Conservation (phyloP, 2,113 vertebrate species). For the Stomatorhinus ivindoensis region DNA sequence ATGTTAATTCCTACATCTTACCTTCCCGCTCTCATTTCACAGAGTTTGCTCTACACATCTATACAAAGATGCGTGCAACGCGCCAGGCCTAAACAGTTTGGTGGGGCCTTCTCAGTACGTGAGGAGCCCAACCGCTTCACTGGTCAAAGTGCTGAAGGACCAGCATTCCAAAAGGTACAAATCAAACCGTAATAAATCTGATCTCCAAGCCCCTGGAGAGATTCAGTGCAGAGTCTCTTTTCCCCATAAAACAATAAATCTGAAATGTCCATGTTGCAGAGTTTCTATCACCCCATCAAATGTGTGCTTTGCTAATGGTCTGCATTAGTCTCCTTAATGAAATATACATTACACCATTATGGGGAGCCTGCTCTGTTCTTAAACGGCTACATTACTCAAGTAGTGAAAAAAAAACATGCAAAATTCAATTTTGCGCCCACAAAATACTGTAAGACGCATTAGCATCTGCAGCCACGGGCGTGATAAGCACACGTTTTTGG, state of each 20-base stretch:
- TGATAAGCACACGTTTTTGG: conserved; percentile 45
- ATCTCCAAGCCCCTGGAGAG: conserved; percentile 6
- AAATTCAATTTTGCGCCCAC: conserved; percentile 61
- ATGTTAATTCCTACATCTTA: neutral
- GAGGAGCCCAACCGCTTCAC: conserved; percentile 33
- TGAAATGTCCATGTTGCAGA: conserved; percentile 67
- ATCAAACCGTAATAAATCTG: conserved; percentile 43
- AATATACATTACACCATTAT: conserved; percentile 75
- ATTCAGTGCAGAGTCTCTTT: conserved; percentile 38
- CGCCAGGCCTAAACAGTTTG: neutral
- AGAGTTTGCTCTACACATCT: neutral
- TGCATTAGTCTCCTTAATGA: conserved; percentile 75
- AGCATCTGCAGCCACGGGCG: conserved; percentile 26
- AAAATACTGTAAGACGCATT: conserved; percentile 32
- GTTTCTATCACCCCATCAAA: conserved; percentile 46
- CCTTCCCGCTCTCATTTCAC: neutral
- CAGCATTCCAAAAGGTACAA: conserved; percentile 39
- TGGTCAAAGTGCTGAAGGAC: conserved; percentile 35
- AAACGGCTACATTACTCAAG: conserved; percentile 46
- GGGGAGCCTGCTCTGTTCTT: conserved; percentile 48
- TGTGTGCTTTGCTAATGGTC: conserved; percentile 62
- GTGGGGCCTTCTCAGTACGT: neutral
- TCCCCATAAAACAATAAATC: conserved; percentile 58
- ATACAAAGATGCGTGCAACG: neutral
- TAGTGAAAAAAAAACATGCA: conserved; percentile 65